Evolutionary conservation across 2,113 vertebrate species (phyloP).

Genomic region (Potamarius usumacintae): DNA sequence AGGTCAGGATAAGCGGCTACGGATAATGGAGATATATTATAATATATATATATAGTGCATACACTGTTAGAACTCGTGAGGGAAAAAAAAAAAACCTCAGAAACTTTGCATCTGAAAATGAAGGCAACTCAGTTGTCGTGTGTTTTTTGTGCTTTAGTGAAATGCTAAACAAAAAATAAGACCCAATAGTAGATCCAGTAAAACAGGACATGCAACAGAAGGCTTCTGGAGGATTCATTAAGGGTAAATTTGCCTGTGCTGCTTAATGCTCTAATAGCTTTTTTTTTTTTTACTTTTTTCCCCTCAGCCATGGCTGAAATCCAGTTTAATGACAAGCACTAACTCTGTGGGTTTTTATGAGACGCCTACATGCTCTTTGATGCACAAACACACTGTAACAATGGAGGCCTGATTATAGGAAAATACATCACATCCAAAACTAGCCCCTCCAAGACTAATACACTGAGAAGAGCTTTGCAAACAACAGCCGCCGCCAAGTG

Average conservation of each 20-base stretch:
- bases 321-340: conserved; percentile 56
- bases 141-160: conserved; percentile 11
- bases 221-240: conserved; percentile 50
- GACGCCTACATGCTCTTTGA: conserved; percentile 54
- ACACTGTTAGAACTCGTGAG: background rate
- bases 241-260: conserved; percentile 49
- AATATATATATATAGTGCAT: too few relatives aligned
- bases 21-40: too few relatives aligned
- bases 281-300: conserved; percentile 34
- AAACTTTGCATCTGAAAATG: background rate
- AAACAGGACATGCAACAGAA: conserved; percentile 38
- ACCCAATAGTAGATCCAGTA: conserved; percentile 10
- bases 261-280: conserved; percentile 52
- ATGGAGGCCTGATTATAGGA: conserved; percentile 52
- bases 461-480: conserved; percentile 22
- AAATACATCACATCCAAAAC: conserved; percentile 40
- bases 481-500: conserved; percentile 33
- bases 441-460: conserved; percentile 46
- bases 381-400: conserved; percentile 56
- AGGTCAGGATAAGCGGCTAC: too few relatives aligned
- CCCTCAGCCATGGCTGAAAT: conserved; percentile 44
- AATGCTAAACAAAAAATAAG: conserved; percentile 24
- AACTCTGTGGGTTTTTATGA: conserved; percentile 43
- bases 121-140: background rate
- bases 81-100: background rate